Conservation (phyloP, 2,797 vertebrate species). For the Cossypha heuglini region DNA sequence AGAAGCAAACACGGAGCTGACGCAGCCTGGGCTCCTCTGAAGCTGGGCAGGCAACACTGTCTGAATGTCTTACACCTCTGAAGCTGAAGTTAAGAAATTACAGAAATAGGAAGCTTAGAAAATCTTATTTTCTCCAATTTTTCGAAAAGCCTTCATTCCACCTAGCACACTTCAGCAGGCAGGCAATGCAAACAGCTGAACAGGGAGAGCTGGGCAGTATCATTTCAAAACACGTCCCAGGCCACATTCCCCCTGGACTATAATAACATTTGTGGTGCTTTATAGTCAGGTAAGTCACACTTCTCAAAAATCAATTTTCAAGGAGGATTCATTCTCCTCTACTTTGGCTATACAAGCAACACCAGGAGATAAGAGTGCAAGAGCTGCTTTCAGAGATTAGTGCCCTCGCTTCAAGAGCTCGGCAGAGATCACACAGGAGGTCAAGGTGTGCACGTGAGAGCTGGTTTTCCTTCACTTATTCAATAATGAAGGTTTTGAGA, state of each 20-base stretch:
- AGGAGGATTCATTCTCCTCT: constrained; percentile 17
- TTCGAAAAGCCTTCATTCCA: neutral
- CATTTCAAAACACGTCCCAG: neutral
- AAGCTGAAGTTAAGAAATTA: neutral
- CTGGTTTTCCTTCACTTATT: neutral
- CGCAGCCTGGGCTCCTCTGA: accelerated
- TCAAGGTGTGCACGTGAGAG: neutral
- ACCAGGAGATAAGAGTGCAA: neutral
- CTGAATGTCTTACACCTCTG: neutral
- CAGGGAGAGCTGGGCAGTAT: accelerated
- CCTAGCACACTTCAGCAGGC: neutral
- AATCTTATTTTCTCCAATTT: neutral
- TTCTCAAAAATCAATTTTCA: constrained; percentile 3
- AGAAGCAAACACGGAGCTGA: neutral
- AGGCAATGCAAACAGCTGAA: neutral
- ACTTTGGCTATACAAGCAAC: neutral
- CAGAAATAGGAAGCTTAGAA: neutral
- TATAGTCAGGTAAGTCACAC: neutral
- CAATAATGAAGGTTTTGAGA: neutral
- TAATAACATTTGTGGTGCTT: neutral
- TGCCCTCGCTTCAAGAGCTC: neutral
- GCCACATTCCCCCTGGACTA: neutral
- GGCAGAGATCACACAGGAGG: constrained; percentile 1
- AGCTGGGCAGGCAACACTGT: neutral
- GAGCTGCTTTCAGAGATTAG: constrained; percentile 28